Evolutionary conservation across 2,888 invertebrate species (phyloP).

Genomic region (Caenorhabditis wallacei): DNA sequence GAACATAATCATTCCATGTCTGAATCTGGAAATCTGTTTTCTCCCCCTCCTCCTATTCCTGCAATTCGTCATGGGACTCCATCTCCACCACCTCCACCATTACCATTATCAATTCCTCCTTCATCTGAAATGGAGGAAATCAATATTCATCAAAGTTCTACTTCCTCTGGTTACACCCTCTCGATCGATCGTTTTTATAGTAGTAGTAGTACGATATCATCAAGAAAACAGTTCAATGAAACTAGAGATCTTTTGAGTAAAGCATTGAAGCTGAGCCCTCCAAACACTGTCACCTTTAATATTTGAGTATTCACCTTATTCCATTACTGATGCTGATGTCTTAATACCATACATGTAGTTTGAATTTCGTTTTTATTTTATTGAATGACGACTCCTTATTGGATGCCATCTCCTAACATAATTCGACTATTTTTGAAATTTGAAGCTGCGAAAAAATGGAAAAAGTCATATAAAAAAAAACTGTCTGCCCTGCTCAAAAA

Average conservation of each 20-base stretch:
- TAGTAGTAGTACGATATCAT: slow-evolving; percentile 39
- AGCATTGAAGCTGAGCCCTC: slow-evolving; percentile 58
- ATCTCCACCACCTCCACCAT: slow-evolving; percentile 54
- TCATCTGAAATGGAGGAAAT: slow-evolving; percentile 46
- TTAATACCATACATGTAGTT: too few relatives aligned
- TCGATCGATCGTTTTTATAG: slow-evolving; percentile 55
- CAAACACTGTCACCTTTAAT: slow-evolving; percentile 58
- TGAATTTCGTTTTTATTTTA: too few relatives aligned
- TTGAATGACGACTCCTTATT: too few relatives aligned
- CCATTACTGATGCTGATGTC: too few relatives aligned
- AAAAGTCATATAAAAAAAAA: too few relatives aligned
- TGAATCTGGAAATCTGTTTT: slow-evolving; percentile 1
- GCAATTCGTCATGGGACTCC: slow-evolving; percentile 50
- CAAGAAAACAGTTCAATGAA: slow-evolving; percentile 55
- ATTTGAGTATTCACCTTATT: slow-evolving; percentile 51
- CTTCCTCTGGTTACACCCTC: slow-evolving; percentile 26
- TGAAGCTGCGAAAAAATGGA: too few relatives aligned
- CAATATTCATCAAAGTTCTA: slow-evolving; percentile 33
- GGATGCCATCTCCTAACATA: too few relatives aligned
- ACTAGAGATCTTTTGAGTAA: slow-evolving; percentile 53
- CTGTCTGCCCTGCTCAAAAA: too few relatives aligned
- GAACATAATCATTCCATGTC: slow-evolving; percentile 37
- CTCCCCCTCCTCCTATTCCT: slow-evolving; percentile 36
- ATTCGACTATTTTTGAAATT: too few relatives aligned
- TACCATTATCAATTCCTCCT: slow-evolving; percentile 47